These are phyloP conservation scores for Drosophila repleta DNA, from an alignment of 1,140 invertebrate genomes.

Conservation along the genomic window DNA sequence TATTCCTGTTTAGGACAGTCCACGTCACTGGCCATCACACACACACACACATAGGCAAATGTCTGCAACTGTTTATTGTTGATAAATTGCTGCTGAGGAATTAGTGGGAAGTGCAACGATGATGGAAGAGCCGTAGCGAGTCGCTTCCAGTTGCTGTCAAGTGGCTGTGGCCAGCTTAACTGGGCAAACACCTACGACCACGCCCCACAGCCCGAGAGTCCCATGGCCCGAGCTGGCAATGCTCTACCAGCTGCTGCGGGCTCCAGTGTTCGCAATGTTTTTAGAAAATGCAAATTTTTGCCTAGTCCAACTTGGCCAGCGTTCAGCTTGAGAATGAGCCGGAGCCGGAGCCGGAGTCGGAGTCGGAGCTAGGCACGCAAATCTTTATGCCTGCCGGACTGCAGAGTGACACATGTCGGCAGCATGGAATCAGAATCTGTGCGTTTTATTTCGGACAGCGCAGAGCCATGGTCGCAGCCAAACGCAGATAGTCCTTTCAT, in stretches of 20 bases:
- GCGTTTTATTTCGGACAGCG: slow-evolving; percentile 63
- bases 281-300: slow-evolving; percentile 78
- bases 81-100: slow-evolving; percentile 81
- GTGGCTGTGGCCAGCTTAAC: slow-evolving; percentile 36
- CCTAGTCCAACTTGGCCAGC: slow-evolving; percentile 19
- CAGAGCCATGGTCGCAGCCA: slow-evolving; percentile 57
- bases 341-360: not conserved
- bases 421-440: slow-evolving; percentile 78
- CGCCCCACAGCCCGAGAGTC: slow-evolving; percentile 31
- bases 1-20: slow-evolving; percentile 75
- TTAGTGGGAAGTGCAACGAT: slow-evolving; percentile 77
- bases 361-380: slow-evolving; percentile 54
- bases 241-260: slow-evolving; percentile 34
- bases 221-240: slow-evolving; percentile 1
- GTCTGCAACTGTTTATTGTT: slow-evolving; percentile 82
- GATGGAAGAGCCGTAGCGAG: slow-evolving; percentile 59
- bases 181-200: slow-evolving; percentile 49
- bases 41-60: slow-evolving; percentile 54
- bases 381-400: slow-evolving; percentile 79
- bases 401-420: slow-evolving; percentile 82
- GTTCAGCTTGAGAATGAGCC: slow-evolving; percentile 3
- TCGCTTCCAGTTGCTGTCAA: slow-evolving; percentile 37
- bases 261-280: slow-evolving; percentile 50
- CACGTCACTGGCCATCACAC: slow-evolving; percentile 61
- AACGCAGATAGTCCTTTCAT: slow-evolving; percentile 60